Evolutionary conservation across 2,797 vertebrate species (phyloP), one percentile per base, ranked within the genome.

Genomic region (Crax fasciolata): DNA sequence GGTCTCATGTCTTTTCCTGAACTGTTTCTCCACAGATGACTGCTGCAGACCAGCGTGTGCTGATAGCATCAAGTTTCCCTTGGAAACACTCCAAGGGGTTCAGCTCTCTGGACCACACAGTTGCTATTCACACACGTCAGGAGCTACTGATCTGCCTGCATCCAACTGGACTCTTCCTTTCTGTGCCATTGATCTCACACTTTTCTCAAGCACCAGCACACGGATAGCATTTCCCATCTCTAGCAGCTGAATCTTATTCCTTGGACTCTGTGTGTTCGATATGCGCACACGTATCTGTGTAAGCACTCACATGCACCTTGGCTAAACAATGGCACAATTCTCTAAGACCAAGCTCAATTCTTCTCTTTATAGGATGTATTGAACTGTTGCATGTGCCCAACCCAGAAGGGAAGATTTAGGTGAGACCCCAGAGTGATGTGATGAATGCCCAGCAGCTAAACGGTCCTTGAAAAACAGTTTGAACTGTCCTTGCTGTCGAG

Each of bases 21-120:
- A 66, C n/a, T 35, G 1, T 90, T 89, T 85, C 65, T 83, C 43
- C n/a, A 9, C 8, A 68, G 87, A 83, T 28, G 61, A 27, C 32
- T 68, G 72, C 82, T 58, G 63, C 79, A 91, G 79, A 58, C 46
- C 66, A 88, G 79, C 46, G 28, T 0, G 10, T 86, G 85, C 58
- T 0, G 85, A 96, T 93, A 97, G 46, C 79, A 93, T 95, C 82
- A 72, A 68, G 89, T 78, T 94, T 96, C 91, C 43, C 62, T 96
- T 95, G 93, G 96, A 97, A 87, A 30, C 13, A 3, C 23, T 94
- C 95, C 82, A 88, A 90, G 51, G 46, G 76, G 77, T 93, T 92
- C 75, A 89, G 57, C 65, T 83, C 7, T 0, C 61, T 75, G 76
- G 84, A 91, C 91, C 91, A 85, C 91, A 85, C 57, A 65, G 89